A percentile compares a stretch with the other conserved stretches of the same genome.
phyloP scores from a whole-genome alignment of 2,888 invertebrate species.

The Lithosia quadra region DNA sequence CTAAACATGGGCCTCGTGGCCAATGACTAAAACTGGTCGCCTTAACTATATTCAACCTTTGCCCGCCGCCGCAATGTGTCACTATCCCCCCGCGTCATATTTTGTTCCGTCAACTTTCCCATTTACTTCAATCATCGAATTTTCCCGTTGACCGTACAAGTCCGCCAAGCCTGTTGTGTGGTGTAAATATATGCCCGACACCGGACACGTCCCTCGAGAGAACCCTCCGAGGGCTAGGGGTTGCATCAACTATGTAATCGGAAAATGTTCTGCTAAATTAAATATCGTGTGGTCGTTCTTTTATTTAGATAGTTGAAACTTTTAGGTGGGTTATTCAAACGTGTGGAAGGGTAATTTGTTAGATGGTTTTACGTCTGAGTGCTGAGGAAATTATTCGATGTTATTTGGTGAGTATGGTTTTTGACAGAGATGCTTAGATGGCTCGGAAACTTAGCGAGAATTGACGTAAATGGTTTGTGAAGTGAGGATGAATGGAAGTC shows the following conservation, averaged over 20 bases:
- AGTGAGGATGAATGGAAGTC: not conserved
- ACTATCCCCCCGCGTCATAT: slow-evolving; percentile 3
- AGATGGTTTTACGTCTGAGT: not conserved
- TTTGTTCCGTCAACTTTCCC: slow-evolving; percentile 6
- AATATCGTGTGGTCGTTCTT: slow-evolving; percentile 28
- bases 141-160: slow-evolving; percentile 11
- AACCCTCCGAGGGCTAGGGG: slow-evolving; percentile 11
- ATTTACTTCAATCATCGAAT: slow-evolving; percentile 13
- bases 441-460: not conserved
- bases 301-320: slow-evolving; percentile 22
- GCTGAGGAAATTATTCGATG: not conserved
- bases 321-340: slow-evolving; percentile 5
- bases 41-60: not conserved
- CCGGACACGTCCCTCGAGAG: slow-evolving; percentile 25
- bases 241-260: slow-evolving; percentile 37
- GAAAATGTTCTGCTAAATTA: slow-evolving; percentile 44
- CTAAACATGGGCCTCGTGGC: not conserved
- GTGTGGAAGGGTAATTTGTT: not conserved
- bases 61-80: not conserved
- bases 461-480: not conserved
- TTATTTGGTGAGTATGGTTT: not conserved
- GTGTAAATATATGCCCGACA: slow-evolving; percentile 35
- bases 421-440: not conserved
- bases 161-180: slow-evolving; percentile 8
- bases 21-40: not conserved